Percentiles rank a stretch among this genome's conserved stretches.
Conservation (phyloP, 1,140 invertebrate species). For the Trypoxylus dichotomus region DNA sequence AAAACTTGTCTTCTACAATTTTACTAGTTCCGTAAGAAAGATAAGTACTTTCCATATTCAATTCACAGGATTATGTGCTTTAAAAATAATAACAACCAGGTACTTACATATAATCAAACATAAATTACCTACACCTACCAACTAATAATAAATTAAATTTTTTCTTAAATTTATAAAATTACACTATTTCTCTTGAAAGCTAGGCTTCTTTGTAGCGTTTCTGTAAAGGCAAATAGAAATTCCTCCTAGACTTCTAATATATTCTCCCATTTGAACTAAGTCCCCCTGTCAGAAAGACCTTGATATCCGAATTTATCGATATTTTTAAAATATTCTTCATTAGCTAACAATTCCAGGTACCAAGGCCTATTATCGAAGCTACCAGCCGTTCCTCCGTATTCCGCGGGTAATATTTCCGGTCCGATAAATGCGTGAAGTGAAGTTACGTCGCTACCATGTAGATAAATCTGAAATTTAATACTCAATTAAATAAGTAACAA, state of each 20-base stretch:
- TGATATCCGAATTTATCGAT: conserved; percentile 45
- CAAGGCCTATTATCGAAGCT: conserved; percentile 53
- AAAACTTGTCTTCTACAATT: no score
- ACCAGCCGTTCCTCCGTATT: conserved; percentile 60
- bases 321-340: conserved; percentile 50
- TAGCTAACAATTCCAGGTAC: conserved; percentile 46
- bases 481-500: background rate
- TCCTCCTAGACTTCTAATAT: background rate
- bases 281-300: background rate
- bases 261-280: background rate
- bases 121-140: background rate
- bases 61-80: no score
- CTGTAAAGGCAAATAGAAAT: background rate
- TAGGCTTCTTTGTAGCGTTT: background rate
- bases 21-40: no score
- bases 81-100: no score
- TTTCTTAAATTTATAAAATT: background rate
- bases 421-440: conserved; percentile 56
- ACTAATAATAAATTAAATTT: background rate
- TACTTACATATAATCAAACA: no score
- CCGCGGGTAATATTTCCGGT: conserved; percentile 56
- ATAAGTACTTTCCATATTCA: no score
- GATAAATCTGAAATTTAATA: conserved; percentile 52
- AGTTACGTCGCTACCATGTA: conserved; percentile 59
- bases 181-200: background rate